Conservation (phyloP, 1,140 invertebrate genomes). For the Lepidotrigona ventralis region DNA sequence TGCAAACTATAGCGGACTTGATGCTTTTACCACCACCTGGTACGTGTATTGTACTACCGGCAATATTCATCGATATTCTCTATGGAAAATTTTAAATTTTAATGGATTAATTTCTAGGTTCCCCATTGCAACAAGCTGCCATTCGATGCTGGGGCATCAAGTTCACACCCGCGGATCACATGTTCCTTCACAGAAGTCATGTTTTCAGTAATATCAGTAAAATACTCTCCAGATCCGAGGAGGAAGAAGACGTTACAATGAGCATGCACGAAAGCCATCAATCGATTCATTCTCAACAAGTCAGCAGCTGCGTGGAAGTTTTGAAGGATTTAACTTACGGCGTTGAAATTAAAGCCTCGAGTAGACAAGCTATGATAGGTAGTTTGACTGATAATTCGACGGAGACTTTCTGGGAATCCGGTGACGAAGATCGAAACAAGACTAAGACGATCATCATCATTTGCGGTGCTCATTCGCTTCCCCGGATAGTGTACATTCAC, state of each 20-base stretch:
- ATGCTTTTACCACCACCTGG: constrained; percentile 93
- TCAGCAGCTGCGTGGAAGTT: constrained; percentile 83
- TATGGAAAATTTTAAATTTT: neutral
- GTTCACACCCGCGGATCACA: constrained; percentile 93
- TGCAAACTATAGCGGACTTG: constrained; percentile 95
- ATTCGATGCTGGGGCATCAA: constrained; percentile 95
- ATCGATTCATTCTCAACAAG: constrained; percentile 76
- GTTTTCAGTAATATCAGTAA: constrained; percentile 98
- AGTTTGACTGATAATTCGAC: constrained; percentile 96
- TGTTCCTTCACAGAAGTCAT: constrained; percentile 95
- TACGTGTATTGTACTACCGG: constrained; percentile 36
- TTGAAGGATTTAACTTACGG: constrained; percentile 87
- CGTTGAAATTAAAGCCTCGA: constrained; percentile 93
- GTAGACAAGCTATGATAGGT: constrained; percentile 94
- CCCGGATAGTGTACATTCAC: constrained; percentile 90
- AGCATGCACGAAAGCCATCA: constrained; percentile 84
- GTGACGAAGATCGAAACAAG: constrained; percentile 97
- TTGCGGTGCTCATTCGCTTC: constrained; percentile 81
- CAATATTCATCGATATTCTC: neutral
- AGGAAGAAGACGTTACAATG: constrained; percentile 83
- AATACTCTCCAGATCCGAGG: constrained; percentile 95
- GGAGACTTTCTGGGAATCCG: constrained; percentile 99
- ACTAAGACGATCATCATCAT: constrained; percentile 88
- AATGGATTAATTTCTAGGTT: constrained; percentile 78
- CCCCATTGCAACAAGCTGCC: constrained; percentile 93